phyloP scores from a whole-genome alignment of 2,888 invertebrate species.

The Graphium colonna region DNA sequence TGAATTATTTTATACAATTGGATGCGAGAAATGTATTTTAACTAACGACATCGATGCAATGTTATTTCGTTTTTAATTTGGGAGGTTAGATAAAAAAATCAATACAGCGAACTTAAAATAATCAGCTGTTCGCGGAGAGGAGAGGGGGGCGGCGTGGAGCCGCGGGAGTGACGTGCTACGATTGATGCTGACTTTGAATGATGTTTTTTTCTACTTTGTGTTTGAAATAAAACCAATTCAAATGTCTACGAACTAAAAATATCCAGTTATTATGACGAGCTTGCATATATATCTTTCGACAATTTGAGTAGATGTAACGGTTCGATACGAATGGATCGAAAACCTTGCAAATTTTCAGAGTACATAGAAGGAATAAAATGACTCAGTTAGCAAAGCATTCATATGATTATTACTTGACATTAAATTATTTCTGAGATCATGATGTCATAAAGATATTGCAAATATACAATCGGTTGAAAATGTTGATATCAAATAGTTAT shows the following conservation, averaged over 20 bases:
- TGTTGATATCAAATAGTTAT: neutral
- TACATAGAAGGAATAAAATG: conserved; percentile 29
- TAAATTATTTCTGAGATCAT: conserved; percentile 37
- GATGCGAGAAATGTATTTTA: conserved; percentile 25
- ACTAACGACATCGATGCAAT: conserved; percentile 24
- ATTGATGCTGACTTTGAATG: conserved; percentile 35
- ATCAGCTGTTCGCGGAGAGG: conserved; percentile 76
- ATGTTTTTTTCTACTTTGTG: conserved; percentile 39
- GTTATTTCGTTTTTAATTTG: conserved; percentile 38
- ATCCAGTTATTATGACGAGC: too few relatives aligned
- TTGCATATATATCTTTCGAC: too few relatives aligned
- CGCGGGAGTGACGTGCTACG: conserved; percentile 59
- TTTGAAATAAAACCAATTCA: conserved; percentile 25
- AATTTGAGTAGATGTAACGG: too few relatives aligned
- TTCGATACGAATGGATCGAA: too few relatives aligned
- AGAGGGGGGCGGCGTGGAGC: conserved; percentile 52
- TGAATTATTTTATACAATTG: conserved; percentile 35
- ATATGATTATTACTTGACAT: conserved; percentile 24
- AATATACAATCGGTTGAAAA: conserved; percentile 16
- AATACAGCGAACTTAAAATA: conserved; percentile 72
- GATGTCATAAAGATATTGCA: conserved; percentile 29
- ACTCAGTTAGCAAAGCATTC: conserved; percentile 41
- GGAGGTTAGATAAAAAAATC: conserved; percentile 75
- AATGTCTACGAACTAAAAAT: conserved; percentile 1
- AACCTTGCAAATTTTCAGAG: too few relatives aligned